These are phyloP conservation scores for Gobio occitaniae DNA, from an alignment of 2,797 vertebrate species.

Conservation along the genomic window DNA sequence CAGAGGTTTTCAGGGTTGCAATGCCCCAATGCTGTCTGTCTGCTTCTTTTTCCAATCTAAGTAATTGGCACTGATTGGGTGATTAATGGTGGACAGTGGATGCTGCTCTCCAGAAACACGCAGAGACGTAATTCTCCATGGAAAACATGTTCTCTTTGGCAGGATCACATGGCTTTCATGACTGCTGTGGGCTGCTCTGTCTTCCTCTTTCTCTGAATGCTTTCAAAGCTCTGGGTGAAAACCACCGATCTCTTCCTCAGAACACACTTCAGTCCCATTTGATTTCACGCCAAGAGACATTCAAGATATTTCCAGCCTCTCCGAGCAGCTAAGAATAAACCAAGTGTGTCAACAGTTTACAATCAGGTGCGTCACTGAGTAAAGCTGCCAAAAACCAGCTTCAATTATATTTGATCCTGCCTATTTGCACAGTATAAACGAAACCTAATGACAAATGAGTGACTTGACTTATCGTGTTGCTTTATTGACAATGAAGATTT, in stretches of 20 bases:
- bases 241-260: constrained; percentile 38
- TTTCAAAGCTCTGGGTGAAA: constrained; percentile 50
- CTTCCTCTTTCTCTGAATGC: constrained; percentile 34
- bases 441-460: constrained; percentile 3
- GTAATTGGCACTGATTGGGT: constrained; percentile 78
- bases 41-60: constrained; percentile 55
- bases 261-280: constrained; percentile 63
- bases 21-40: constrained; percentile 53
- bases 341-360: constrained; percentile 68
- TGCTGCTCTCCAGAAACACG: constrained; percentile 72
- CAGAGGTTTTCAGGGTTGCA: constrained; percentile 70
- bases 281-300: constrained; percentile 66
- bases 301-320: constrained; percentile 69
- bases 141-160: constrained; percentile 59
- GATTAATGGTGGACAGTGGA: constrained; percentile 78
- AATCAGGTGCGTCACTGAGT: constrained; percentile 50
- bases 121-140: constrained; percentile 63
- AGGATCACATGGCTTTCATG: constrained; percentile 59
- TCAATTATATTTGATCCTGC: constrained; percentile 28
- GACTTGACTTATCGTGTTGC: not conserved
- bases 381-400: constrained; percentile 59
- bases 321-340: constrained; percentile 71
- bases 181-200: constrained; percentile 10
- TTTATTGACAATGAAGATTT: constrained; percentile 12
- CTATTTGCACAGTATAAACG: constrained; percentile 38